Evolutionary conservation across 1,140 invertebrate genomes (phyloP), one percentile per base, ranked within the genome.

Genomic region (Drosophila parabipectinata): DNA sequence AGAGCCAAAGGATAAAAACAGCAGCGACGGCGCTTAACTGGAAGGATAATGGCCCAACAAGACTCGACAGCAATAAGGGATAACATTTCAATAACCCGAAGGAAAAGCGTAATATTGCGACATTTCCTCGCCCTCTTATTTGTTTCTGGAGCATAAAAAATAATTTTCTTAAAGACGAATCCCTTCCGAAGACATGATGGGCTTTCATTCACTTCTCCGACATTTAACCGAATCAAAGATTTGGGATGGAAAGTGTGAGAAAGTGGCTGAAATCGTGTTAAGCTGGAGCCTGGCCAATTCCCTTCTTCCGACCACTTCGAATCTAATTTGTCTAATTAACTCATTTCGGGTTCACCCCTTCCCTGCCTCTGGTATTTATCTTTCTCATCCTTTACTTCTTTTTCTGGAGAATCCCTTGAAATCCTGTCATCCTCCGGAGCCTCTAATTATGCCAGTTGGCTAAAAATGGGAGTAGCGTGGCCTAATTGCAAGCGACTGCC

Each of bases 241-340:
- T 14, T 7, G 3, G 15, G 30, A 15, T 3, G 8, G 24, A 0
- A 53, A 41, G 12, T 21, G 3, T 30, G 47, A 21, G 6, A 53
- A n/a, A 18, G n/a, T 41, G 14, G 2, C 10, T 21, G 5, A 44
- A 48, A 48, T 37, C 3, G 12, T 14, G 32, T 47, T 39, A 8
- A 15, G 24, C 30, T 52, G 24, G 14, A 6, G 0, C 26, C 37
- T 14, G 32, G n/a, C 18, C 34, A 52, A n/a, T 21, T 18, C 6
- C 9, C 24, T 37, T 10, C 26, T 28, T 9, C 2, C 9, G 10
- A 5, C 15, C 30, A 8, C 26, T 24, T 6, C 28, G 18, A 18
- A 51, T 55, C 24, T 41, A 64, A 74, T 74, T 74, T 48, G 14
- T 53, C 54, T 74, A 66, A 74, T 74, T 74, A 74, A 74, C 37